A percentile compares a stretch with the other conserved stretches of the same genome.
Evolutionary conservation across 1,140 invertebrate genomes (phyloP).

Genomic region (Phymorhynchus buccinoides): DNA sequence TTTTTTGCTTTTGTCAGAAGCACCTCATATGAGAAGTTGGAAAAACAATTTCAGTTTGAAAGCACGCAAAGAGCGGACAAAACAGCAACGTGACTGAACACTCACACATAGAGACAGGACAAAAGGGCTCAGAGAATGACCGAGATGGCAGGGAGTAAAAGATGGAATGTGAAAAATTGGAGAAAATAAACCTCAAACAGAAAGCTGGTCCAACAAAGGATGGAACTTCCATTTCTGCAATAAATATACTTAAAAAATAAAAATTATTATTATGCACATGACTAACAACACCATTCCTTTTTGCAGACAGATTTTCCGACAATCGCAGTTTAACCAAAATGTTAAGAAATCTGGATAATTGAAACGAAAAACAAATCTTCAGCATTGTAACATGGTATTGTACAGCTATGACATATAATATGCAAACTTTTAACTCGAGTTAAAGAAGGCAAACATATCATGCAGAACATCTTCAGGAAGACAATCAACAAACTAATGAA

Average conservation of each 20-base stretch:
- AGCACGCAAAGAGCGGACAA: not conserved
- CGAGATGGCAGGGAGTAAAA: not conserved
- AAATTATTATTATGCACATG: slow-evolving; percentile 22
- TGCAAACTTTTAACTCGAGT: not conserved
- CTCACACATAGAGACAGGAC: not conserved
- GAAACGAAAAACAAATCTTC: not conserved
- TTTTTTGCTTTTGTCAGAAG: slow-evolving; percentile 1
- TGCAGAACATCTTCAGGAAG: not conserved
- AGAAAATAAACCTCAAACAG: slow-evolving; percentile 14
- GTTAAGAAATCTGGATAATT: not conserved
- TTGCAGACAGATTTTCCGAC: slow-evolving; percentile 23
- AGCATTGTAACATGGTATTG: not conserved
- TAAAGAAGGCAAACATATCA: not conserved
- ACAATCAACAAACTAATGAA: not conserved
- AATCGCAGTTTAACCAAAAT: not conserved
- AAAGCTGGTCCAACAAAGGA: slow-evolving; percentile 19
- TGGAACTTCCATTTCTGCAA: slow-evolving; percentile 16
- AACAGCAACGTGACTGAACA: not conserved
- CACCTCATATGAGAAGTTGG: not conserved
- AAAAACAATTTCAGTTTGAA: not conserved
- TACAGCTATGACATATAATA: not conserved
- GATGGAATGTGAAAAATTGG: slow-evolving; percentile 28
- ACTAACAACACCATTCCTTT: slow-evolving; percentile 13
- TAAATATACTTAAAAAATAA: slow-evolving; percentile 20
- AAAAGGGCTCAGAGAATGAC: not conserved